Conservation (phyloP, 2,113 vertebrate species). For the Eurypyga helias region DNA sequence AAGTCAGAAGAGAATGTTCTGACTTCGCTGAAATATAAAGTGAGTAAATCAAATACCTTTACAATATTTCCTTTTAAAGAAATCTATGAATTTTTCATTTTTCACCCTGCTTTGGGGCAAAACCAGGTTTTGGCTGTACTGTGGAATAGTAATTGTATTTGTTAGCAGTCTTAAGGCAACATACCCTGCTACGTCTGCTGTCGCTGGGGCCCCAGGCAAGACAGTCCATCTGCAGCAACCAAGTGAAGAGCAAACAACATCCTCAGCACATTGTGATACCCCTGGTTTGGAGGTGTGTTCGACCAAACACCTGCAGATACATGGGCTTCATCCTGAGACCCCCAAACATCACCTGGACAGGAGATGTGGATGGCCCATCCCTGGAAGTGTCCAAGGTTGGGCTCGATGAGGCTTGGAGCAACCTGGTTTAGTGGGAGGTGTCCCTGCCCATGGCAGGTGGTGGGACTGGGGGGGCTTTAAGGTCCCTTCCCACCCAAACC, state of each 20-base stretch:
- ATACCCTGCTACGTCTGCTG: background rate
- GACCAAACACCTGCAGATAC: too few relatives aligned
- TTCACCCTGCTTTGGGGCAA: background rate
- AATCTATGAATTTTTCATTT: background rate
- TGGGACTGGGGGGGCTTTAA: too few relatives aligned
- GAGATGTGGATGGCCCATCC: too few relatives aligned
- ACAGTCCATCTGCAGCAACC: background rate
- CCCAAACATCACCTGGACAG: background rate
- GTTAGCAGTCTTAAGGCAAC: background rate
- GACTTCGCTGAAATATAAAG: background rate
- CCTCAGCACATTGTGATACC: fast-evolving
- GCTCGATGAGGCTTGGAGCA: too few relatives aligned
- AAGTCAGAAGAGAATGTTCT: background rate
- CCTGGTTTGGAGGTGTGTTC: background rate
- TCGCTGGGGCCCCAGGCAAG: background rate
- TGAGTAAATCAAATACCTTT: background rate
- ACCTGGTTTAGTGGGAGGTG: too few relatives aligned
- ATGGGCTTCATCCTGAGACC: background rate
- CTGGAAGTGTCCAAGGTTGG: too few relatives aligned
- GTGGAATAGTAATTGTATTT: background rate
- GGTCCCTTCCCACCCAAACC: too few relatives aligned
- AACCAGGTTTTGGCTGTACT: background rate
- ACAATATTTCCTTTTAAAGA: background rate
- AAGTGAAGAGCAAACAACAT: background rate
- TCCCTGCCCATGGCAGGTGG: too few relatives aligned